Conservation (phyloP, 2,888 invertebrate genomes). For the Dicroscelio sp. region DNA sequence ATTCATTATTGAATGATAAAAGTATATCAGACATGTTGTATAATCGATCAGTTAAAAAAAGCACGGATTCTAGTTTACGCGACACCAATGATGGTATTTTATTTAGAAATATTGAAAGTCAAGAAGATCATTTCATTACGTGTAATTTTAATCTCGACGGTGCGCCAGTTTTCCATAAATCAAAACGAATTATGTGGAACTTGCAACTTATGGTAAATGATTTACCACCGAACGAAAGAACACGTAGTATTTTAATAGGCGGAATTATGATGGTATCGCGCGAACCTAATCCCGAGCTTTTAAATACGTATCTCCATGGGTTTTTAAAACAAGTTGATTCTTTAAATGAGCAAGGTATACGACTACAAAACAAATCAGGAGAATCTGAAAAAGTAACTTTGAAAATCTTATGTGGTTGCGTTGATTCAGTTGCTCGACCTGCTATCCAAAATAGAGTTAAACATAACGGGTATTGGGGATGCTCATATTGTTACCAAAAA, state of each 20-base stretch:
- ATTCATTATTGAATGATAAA: conserved; percentile 16
- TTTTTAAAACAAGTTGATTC: conserved; percentile 25
- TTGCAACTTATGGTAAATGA: conserved; percentile 51
- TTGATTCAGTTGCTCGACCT: conserved; percentile 51
- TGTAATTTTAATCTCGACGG: conserved; percentile 61
- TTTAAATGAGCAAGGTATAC: conserved; percentile 26
- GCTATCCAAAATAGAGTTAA: conserved; percentile 47
- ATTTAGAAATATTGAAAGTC: conserved; percentile 21
- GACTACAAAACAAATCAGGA: background rate
- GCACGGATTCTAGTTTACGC: background rate
- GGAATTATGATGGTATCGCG: conserved; percentile 35
- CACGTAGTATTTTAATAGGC: conserved; percentile 29
- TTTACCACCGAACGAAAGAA: conserved; percentile 26
- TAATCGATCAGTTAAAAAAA: background rate
- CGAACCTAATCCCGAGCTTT: conserved; percentile 43
- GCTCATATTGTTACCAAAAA: conserved; percentile 59
- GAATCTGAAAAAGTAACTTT: background rate
- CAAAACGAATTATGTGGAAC: conserved; percentile 52
- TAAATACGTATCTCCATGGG: conserved; percentile 41
- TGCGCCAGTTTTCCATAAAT: conserved; percentile 55
- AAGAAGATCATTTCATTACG: conserved; percentile 39
- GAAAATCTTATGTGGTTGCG: conserved; percentile 26
- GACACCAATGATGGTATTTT: conserved; percentile 49
- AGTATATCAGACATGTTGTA: conserved; percentile 33
- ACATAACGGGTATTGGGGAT: conserved; percentile 43